phyloP scores from a whole-genome alignment of 2,888 invertebrate genomes.

The Chrysotoxum bicinctum region DNA sequence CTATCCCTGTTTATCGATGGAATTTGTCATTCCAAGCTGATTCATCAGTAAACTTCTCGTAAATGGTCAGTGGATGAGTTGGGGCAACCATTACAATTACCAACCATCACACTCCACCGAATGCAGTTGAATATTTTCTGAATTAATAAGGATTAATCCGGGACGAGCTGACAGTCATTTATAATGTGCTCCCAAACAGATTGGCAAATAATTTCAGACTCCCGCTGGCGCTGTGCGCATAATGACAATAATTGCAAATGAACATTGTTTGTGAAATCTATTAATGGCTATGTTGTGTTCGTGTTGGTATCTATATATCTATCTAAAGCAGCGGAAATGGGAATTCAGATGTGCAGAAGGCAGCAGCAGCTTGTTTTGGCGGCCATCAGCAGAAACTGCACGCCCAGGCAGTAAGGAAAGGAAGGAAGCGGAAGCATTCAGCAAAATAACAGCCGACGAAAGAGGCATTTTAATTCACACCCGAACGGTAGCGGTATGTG shows the following conservation, averaged over 20 bases:
- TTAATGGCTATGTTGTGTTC: constrained; percentile 30
- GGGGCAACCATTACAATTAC: neutral
- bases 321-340: constrained; percentile 19
- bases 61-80: constrained; percentile 25
- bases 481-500: constrained; percentile 37
- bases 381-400: constrained; percentile 24
- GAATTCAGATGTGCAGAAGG: constrained; percentile 18
- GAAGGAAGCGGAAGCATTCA: constrained; percentile 27
- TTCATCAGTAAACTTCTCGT: constrained; percentile 64
- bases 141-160: constrained; percentile 70
- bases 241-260: constrained; percentile 71
- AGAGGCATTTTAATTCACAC: constrained; percentile 66
- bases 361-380: constrained; percentile 32
- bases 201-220: constrained; percentile 65
- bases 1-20: constrained; percentile 25
- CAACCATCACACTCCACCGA: neutral
- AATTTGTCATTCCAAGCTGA: constrained; percentile 65
- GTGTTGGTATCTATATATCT: constrained; percentile 2
- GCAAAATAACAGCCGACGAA: constrained; percentile 36
- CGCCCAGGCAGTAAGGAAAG: neutral
- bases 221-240: constrained; percentile 45
- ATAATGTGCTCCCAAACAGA: constrained; percentile 64
- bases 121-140: constrained; percentile 57
- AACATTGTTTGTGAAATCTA: constrained; percentile 69
- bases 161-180: constrained; percentile 64